A percentile compares a stretch with the other conserved stretches of the same genome.
These are phyloP conservation scores for Hybognathus amarus DNA, from an alignment of 2,797 vertebrate genomes.

Conservation along the genomic window DNA sequence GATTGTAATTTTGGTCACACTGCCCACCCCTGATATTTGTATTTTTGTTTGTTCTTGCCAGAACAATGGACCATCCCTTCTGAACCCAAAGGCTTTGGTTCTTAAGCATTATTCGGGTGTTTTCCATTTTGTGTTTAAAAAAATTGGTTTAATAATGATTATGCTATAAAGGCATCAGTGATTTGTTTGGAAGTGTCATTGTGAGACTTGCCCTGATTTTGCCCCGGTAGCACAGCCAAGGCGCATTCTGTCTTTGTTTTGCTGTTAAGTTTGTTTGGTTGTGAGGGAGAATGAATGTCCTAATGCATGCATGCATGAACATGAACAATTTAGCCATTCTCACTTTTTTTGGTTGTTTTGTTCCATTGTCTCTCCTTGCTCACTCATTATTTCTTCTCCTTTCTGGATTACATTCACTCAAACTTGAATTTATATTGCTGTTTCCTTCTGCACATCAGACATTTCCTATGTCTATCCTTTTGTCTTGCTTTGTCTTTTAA, in stretches of 20 bases:
- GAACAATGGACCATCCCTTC: neutral
- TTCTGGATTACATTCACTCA: neutral
- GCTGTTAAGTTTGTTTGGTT: constrained; percentile 49
- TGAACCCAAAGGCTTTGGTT: constrained; percentile 14
- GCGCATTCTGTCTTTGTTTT: constrained; percentile 28
- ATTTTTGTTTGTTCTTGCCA: constrained; percentile 6
- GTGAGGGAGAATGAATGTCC: constrained; percentile 47
- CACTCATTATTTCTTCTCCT: constrained; percentile 12
- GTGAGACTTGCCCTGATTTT: constrained; percentile 35
- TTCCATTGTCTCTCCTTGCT: constrained; percentile 50
- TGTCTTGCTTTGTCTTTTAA: constrained; percentile 6
- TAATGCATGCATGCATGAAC: constrained; percentile 59
- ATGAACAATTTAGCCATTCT: constrained; percentile 56
- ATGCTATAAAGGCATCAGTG: constrained; percentile 11
- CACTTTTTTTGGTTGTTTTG: constrained; percentile 26
- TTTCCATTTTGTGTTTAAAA: constrained; percentile 16
- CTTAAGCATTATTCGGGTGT: constrained; percentile 9
- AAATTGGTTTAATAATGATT: constrained; percentile 20
- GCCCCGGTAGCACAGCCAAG: constrained; percentile 6
- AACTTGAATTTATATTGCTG: neutral
- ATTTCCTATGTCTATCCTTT: constrained; percentile 31
- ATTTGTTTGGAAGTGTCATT: constrained; percentile 1
- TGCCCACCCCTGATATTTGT: neutral
- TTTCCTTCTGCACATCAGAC: constrained; percentile 21
- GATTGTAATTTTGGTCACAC: neutral